phyloP scores from a whole-genome alignment of 2,888 invertebrate genomes.

The Ophion obscuratus region DNA sequence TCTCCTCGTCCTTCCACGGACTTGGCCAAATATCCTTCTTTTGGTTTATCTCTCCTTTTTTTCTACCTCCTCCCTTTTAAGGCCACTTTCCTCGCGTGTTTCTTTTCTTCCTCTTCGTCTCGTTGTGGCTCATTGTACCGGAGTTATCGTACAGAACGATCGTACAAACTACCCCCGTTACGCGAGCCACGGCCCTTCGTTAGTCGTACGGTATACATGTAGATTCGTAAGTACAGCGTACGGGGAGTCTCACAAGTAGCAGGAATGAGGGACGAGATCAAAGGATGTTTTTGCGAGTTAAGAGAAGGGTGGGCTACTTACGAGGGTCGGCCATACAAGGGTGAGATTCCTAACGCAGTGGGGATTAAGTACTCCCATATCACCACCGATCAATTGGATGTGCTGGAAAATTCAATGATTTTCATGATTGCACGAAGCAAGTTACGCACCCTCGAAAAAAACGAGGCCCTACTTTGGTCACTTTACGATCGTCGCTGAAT shows the following conservation, averaged over 20 bases:
- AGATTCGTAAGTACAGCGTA: not conserved
- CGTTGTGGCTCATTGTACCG: constrained; percentile 19
- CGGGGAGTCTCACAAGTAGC: not conserved
- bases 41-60: constrained; percentile 22
- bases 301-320: constrained; percentile 50
- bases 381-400: constrained; percentile 70
- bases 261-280: constrained; percentile 22
- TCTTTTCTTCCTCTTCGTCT: constrained; percentile 15
- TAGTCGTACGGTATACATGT: not conserved
- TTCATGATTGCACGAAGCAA: too few species aligned
- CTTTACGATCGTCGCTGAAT: too few species aligned
- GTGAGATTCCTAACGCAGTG: constrained; percentile 65
- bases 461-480: too few species aligned
- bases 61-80: constrained; percentile 6
- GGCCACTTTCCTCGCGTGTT: not conserved
- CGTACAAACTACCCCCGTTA: constrained; percentile 40
- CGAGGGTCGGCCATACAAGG: constrained; percentile 69
- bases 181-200: constrained; percentile 24
- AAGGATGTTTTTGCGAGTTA: not conserved
- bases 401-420: constrained; percentile 63
- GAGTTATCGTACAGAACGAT: constrained; percentile 42
- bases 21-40: constrained; percentile 43
- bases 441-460: too few species aligned
- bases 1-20: constrained; percentile 9
- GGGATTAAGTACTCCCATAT: constrained; percentile 65